Evolutionary conservation across 2,113 vertebrate species (phyloP), one percentile per base, ranked within the genome.

Genomic region (Pelecanus crispus): DNA sequence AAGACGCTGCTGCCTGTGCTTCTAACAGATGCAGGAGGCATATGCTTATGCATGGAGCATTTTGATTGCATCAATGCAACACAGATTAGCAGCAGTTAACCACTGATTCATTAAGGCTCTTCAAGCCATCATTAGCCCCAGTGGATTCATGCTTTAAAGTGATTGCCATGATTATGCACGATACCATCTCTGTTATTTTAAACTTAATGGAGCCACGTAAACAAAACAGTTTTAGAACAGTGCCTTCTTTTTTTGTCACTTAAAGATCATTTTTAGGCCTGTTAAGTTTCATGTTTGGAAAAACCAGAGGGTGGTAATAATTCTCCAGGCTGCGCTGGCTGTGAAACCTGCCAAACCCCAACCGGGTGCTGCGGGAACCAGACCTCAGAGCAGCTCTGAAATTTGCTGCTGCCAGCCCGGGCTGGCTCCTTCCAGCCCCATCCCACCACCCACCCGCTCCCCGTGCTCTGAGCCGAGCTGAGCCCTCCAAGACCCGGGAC

Each of bases 181-280:
- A 93, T 90, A 90, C 63, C 82, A 92, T 83, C 94, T 90, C 94
- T 94, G 93, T 93, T 94, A 90, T 91, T 91, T 79, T 88, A 86
- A 92, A 77, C 79, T 65, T 92, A 95, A 91, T 88, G 88, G 71
- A 94, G 71, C 84, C 81, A 44, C 82, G 62, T 94, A 93, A 96
- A 91, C 91, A 95, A 86, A 88, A 45, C 32, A 0, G 13, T 5
- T 89, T 91, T 47, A 90, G 87, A 92, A 17, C 75, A 17, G 32
- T 1, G n/a, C 8, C 44, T 42, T 53, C 7, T 83, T 71, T 56
- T 72, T 58, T n/a, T 32, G 34, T 67, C 58, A 31, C 44, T 68
- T 78, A 34, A 75, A 86, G 95, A 92, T 75, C 20, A 13, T 61
- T 67, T 81, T 45, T n/a, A 82, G 88, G 65, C 38, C 81, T 58